Base-by-base conservation (phyloP, 2,797 vertebrate species). In the Argentina silus region DNA sequence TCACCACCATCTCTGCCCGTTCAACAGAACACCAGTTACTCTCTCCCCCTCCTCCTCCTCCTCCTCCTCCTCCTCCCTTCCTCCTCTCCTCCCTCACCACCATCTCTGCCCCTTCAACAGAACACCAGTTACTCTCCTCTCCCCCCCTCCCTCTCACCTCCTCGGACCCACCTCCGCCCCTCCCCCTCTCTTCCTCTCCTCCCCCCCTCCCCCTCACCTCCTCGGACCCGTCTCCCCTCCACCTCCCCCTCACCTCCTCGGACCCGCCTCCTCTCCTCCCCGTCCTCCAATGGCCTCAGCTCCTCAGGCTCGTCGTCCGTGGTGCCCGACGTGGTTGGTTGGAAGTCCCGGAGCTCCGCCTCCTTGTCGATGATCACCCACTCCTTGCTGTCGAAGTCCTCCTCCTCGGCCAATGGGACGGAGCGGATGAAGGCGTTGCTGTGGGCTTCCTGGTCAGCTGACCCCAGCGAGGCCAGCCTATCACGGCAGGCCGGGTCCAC, bases 291-390 rank as follows among this genome's bases (percentile, higher is more conserved):
- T 0, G 96, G 97, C n/a, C 96, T 94, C 17, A 99, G 93, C 57
- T 99, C 98, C 91, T 99, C 98, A 0, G 98, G 97, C 82, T 99
- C 98, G 81, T 99, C 98, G 2, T 99, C 98, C 0, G 98, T 98
- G 27, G 97, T 99, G 23, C 97, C 97, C 0, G 97, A 98, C 0
- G 96, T 98, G 82, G 96, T 99, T 0, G 97, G 97, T 72, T 96
- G 96, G 80, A 99, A 99, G 93, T 99, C 98, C 75, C 96, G 94
- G 14, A 99, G 94, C 90, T 99, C 98, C 0, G 96, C 92, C 92
- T 99, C 97, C 78, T 98, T 98, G 90, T 99, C 97, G 70, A 99
- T 98, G 86, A 99, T 99, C 80, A 99, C 98, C 98, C 98, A 99
- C 86, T 99, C 98, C 83, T 98, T 98, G 88, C 97, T 98, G 90